Base-by-base conservation (phyloP, 53 echinoderm and acorn worm species). In the Patiria pectinifera region DNA sequence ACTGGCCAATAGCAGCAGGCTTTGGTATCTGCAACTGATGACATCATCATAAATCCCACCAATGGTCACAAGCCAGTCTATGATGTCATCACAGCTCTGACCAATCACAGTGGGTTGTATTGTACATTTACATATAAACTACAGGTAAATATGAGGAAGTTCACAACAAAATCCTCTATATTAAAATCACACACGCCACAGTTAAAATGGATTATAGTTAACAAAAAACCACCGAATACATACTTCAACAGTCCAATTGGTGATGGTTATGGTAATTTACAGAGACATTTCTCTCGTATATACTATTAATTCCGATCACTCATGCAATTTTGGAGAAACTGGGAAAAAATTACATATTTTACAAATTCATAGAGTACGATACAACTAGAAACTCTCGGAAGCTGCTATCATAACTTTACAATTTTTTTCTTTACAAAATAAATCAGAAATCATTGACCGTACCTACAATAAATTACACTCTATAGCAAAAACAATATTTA, bases 161-260 rank as follows among this genome's bases (percentile, higher is more conserved):
- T 89, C 49, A 89, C 80, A 90, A 90, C 78, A 60, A 77, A 87
- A 76, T 76, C 25, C 25, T 90, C 90, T 90, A 90, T 80, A 14
- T 90, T 90, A 90, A 90, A 90, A 90, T 90, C 90, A 90, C 90
- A 90, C 90, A 90, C 90, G 80, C 90, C 90, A 90, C 90, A 90
- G 90, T 60, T 81, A 90, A 24, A 86, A 86, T 90, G 90, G 90
- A 90, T 63, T 80, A 87, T 87, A 90, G 62, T 48, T 43, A 43
- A 80, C 62, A 71, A 60, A 77, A 80, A 90, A 60, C 62, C 82
- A 80, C 48, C 80, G 90, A 90, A 90, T 90, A 90, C 90, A 90
- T 90, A 49, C 81, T 62, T 90, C 15, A 90, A 90, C 90, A 90
- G 80, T 90, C 90, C 90, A 90, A 80, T 47, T 69, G 90, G 66